Evolutionary conservation across 1,140 invertebrate genomes (phyloP).

Genomic region (Stegodyphus dumicola): DNA sequence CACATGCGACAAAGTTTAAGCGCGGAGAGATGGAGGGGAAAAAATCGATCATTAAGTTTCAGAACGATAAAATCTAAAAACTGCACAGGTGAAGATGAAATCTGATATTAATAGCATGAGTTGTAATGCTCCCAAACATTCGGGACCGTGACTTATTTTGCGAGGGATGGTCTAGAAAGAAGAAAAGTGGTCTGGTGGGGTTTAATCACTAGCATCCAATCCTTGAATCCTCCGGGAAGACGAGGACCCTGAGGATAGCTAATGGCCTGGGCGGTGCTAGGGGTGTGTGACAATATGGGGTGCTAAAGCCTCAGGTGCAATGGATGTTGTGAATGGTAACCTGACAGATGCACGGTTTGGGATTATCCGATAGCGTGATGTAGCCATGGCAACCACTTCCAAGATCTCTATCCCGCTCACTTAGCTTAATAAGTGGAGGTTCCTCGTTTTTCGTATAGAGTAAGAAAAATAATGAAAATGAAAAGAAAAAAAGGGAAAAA

Average conservation of each 20-base stretch:
- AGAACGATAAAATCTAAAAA: too few relatives aligned
- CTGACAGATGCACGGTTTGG: slow-evolving; percentile 42
- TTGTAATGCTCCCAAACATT: background rate
- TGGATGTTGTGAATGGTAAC: slow-evolving; percentile 54
- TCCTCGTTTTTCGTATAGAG: background rate
- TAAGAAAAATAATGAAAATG: background rate
- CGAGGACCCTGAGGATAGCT: background rate
- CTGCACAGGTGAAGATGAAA: background rate
- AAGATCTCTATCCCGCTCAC: slow-evolving; percentile 34
- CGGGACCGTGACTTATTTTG: background rate
- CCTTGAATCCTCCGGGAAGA: background rate
- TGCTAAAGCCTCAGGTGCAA: slow-evolving; percentile 51
- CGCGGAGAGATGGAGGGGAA: too few relatives aligned
- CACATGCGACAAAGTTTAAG: too few relatives aligned
- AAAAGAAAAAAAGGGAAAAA: too few relatives aligned
- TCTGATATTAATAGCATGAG: slow-evolving; percentile 5
- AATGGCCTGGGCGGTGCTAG: background rate
- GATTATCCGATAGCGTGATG: slow-evolving; percentile 57
- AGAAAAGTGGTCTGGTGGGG: background rate
- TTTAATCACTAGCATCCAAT: background rate
- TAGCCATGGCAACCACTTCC: slow-evolving; percentile 25
- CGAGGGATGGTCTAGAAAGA: background rate
- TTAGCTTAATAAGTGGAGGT: slow-evolving; percentile 55
- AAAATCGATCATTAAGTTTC: too few relatives aligned
- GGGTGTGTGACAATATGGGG: slow-evolving; percentile 33